Evolutionary conservation across 2,797 vertebrate species (phyloP).

Genomic region (Enteromius mattozi): DNA sequence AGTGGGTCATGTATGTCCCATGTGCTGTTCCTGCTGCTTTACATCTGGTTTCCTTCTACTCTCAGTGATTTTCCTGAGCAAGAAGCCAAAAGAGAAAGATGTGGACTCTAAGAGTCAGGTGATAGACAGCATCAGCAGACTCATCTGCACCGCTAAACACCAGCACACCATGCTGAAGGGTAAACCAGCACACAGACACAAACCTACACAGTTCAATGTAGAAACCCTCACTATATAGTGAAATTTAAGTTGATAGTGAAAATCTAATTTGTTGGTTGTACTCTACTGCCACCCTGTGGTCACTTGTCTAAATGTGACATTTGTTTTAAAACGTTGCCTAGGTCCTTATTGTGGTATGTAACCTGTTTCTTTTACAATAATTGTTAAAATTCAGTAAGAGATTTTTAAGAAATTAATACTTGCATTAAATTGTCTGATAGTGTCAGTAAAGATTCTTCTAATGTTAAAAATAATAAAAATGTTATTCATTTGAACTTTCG

Average conservation of each 20-base stretch:
- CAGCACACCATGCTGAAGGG: conserved; percentile 79
- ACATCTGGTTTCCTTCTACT: conserved; percentile 9
- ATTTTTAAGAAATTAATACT: neutral
- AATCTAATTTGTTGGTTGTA: neutral
- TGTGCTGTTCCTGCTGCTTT: neutral
- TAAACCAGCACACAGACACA: conserved; percentile 48
- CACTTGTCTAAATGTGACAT: neutral
- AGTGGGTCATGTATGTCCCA: neutral
- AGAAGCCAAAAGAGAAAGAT: conserved; percentile 77
- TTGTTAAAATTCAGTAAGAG: neutral
- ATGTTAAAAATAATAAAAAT: neutral
- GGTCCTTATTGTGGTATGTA: neutral
- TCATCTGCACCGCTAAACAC: conserved; percentile 80
- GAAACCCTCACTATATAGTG: neutral
- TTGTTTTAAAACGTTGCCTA: neutral
- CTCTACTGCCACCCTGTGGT: neutral
- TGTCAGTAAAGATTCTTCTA: neutral
- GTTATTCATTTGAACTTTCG: neutral
- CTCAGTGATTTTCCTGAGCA: conserved; percentile 79
- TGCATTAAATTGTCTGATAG: neutral
- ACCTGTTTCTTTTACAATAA: neutral
- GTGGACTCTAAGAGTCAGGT: conserved; percentile 76
- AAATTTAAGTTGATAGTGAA: neutral
- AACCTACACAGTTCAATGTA: neutral
- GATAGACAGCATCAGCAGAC: conserved; percentile 77